These are phyloP conservation scores for Pristionchus entomophagus DNA, from an alignment of 2,888 invertebrate species.

Conservation along the genomic window DNA sequence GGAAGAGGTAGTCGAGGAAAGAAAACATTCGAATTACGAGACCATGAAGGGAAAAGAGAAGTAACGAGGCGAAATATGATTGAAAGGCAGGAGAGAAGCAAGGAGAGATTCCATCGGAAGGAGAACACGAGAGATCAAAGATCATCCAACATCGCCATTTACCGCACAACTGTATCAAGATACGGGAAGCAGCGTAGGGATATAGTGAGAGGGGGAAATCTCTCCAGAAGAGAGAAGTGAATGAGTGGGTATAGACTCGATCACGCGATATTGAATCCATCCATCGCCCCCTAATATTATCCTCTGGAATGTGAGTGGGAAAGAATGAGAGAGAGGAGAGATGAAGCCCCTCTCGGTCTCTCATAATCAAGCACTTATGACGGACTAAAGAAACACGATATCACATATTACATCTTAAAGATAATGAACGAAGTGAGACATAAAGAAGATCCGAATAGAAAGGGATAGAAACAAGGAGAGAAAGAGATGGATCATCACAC, in stretches of 20 bases:
- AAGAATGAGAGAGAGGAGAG: neutral
- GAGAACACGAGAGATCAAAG: neutral
- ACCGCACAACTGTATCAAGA: neutral
- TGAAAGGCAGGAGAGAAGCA: neutral
- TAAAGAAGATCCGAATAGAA: neutral
- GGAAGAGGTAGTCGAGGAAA: slow-evolving; percentile 32
- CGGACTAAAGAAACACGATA: neutral
- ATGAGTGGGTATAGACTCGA: neutral
- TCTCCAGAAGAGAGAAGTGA: neutral
- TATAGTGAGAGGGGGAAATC: neutral
- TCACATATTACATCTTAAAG: too few species aligned
- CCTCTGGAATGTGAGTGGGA: neutral
- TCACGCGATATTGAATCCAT: neutral
- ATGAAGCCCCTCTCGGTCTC: neutral
- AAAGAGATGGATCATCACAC: neutral
- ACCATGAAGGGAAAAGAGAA: slow-evolving; percentile 3
- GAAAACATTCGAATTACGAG: neutral
- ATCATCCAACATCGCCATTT: neutral
- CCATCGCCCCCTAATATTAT: neutral
- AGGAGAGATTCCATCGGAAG: slow-evolving; percentile 3
- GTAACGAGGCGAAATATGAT: slow-evolving; percentile 40
- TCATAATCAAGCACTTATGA: neutral
- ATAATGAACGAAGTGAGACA: neutral
- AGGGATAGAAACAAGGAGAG: neutral
- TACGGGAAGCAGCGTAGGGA: neutral